Conservation (phyloP, 2,113 vertebrate species). For the Cygnus atratus region DNA sequence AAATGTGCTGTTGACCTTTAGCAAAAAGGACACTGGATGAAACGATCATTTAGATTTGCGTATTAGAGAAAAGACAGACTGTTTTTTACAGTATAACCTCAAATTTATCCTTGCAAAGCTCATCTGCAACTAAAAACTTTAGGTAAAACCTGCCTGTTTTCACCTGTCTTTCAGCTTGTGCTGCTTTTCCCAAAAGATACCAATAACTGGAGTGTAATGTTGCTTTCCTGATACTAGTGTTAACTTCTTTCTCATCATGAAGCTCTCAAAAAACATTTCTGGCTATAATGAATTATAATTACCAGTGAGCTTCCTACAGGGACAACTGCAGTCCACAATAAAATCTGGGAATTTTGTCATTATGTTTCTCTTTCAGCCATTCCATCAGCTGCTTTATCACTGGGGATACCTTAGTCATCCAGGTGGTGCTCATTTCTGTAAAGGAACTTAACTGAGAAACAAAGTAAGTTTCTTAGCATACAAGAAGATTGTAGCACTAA, state of each 20-base stretch:
- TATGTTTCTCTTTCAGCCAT: background rate
- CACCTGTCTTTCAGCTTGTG: background rate
- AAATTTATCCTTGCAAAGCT: background rate
- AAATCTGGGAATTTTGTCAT: background rate
- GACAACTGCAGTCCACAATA: background rate
- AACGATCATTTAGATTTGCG: background rate
- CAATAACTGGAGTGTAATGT: background rate
- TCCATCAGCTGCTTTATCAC: background rate
- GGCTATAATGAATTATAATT: background rate
- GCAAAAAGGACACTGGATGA: background rate
- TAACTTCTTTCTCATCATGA: background rate
- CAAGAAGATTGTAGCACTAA: background rate
- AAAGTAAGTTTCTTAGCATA: background rate
- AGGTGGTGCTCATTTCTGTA: background rate
- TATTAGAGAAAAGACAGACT: background rate
- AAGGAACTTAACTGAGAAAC: background rate
- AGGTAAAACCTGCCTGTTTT: background rate
- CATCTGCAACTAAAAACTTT: rapidly evolving
- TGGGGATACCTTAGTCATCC: background rate
- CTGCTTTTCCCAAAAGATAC: background rate
- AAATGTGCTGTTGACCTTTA: slow-evolving; percentile 9
- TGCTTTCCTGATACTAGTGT: background rate
- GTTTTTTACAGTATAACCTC: background rate
- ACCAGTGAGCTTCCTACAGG: background rate
- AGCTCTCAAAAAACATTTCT: background rate